A percentile compares a stretch with the other conserved stretches of the same genome.
These are phyloP conservation scores for Macrophya alboannulata DNA, from an alignment of 2,888 invertebrate genomes.

Conservation along the genomic window DNA sequence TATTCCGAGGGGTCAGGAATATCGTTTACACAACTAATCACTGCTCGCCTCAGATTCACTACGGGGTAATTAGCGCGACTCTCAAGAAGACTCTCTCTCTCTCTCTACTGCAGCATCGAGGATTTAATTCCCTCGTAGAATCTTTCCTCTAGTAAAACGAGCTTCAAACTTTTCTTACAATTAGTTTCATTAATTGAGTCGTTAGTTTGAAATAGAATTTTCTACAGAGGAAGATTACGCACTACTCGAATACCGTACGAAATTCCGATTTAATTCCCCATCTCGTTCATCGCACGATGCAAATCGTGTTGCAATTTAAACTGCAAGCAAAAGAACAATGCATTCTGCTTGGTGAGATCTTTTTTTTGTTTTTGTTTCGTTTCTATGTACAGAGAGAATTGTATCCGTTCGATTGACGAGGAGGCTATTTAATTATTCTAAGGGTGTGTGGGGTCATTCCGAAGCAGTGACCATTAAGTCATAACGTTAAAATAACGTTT, in stretches of 20 bases:
- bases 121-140: conserved; percentile 23
- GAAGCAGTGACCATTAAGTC: conserved; percentile 55
- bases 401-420: neutral
- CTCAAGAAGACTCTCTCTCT: neutral
- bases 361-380: neutral
- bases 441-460: conserved; percentile 52
- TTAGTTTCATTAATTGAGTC: conserved; percentile 36
- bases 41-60: conserved; percentile 46
- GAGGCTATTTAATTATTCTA: conserved; percentile 52
- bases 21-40: conserved; percentile 54
- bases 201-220: conserved; percentile 28
- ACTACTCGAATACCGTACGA: neutral
- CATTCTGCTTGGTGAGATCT: no score
- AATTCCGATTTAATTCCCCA: neutral
- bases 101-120: neutral
- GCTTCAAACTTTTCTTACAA: conserved; percentile 31
- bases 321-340: neutral
- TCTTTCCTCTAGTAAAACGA: neutral
- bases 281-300: neutral
- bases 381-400: neutral
- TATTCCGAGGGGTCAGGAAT: conserved; percentile 12
- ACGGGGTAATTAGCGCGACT: conserved; percentile 39
- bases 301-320: neutral
- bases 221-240: neutral
- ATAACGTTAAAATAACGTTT: conserved; percentile 57